Conservation (phyloP, 2,888 invertebrate genomes). For the Leistus spinibarbis region DNA sequence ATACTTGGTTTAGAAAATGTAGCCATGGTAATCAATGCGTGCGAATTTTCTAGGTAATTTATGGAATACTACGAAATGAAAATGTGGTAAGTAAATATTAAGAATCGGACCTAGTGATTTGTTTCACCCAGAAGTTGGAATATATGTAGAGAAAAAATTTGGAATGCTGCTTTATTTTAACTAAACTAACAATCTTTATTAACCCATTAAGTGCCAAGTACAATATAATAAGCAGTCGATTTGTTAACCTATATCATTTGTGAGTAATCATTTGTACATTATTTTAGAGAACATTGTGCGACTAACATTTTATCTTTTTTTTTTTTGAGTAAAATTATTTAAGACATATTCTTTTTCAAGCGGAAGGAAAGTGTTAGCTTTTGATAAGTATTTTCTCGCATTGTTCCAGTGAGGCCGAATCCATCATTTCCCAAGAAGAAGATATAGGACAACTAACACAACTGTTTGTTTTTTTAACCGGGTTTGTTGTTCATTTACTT, state of each 20-base stretch:
- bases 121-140: not conserved
- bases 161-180: conserved; percentile 1
- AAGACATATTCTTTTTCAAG: not conserved
- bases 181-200: not conserved
- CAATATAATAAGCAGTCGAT: not conserved
- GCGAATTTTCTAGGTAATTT: not conserved
- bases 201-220: conserved; percentile 17
- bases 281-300: not conserved
- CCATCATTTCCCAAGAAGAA: conserved; percentile 23
- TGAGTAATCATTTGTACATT: not conserved
- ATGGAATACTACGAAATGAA: not conserved
- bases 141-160: not conserved
- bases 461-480: conserved; percentile 23
- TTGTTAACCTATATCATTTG: not conserved
- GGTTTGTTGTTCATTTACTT: conserved; percentile 21
- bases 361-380: conserved; percentile 1
- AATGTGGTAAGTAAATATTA: not conserved
- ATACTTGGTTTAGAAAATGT: not conserved
- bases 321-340: not conserved
- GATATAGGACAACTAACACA: conserved; percentile 27
- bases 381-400: conserved; percentile 18
- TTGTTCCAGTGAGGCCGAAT: conserved; percentile 27
- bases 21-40: not conserved
- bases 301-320: not conserved
- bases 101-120: conserved; percentile 1